Evolutionary conservation across 2,888 invertebrate species (phyloP).

Genomic region (Eristalinus aeneus): DNA sequence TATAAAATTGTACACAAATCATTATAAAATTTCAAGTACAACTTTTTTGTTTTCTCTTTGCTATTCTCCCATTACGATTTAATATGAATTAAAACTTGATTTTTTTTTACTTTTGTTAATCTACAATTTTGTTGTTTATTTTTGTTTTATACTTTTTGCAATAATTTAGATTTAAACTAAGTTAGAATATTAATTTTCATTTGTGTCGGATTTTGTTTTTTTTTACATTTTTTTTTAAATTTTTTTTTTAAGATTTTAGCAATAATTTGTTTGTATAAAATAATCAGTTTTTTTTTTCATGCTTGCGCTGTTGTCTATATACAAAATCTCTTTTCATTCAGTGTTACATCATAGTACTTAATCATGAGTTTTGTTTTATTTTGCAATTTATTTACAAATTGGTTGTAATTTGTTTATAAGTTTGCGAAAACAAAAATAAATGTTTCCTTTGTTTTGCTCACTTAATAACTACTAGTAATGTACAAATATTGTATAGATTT

Average conservation of each 20-base stretch:
- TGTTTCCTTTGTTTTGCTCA: slow-evolving; percentile 18
- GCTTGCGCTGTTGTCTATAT: slow-evolving; percentile 40
- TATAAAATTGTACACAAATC: slow-evolving; percentile 54
- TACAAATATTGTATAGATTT: slow-evolving; percentile 56
- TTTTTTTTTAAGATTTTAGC: slow-evolving; percentile 17
- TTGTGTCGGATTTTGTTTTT: slow-evolving; percentile 21
- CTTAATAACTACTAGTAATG: slow-evolving; percentile 58
- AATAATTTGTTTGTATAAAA: slow-evolving; percentile 58
- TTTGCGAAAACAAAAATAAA: slow-evolving; percentile 19
- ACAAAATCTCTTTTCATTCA: slow-evolving; percentile 57
- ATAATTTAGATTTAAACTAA: slow-evolving; percentile 63
- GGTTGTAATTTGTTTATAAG: slow-evolving; percentile 17
- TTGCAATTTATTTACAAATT: slow-evolving; percentile 41
- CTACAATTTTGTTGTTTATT: slow-evolving; percentile 20
- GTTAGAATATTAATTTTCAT: slow-evolving; percentile 28
- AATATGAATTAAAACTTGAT: slow-evolving; percentile 41
- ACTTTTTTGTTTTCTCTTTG: slow-evolving; percentile 11
- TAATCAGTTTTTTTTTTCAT: slow-evolving; percentile 17
- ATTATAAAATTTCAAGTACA: slow-evolving; percentile 39
- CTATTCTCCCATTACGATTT: slow-evolving; percentile 14
- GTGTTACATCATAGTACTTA: slow-evolving; percentile 7
- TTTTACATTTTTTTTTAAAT: not conserved
- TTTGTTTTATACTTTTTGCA: slow-evolving; percentile 13
- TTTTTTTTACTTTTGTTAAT: slow-evolving; percentile 9
- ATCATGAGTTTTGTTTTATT: slow-evolving; percentile 11